Evolutionary conservation across 1,140 invertebrate species (phyloP).

Genomic region (Ceratoteleas bidentatus): DNA sequence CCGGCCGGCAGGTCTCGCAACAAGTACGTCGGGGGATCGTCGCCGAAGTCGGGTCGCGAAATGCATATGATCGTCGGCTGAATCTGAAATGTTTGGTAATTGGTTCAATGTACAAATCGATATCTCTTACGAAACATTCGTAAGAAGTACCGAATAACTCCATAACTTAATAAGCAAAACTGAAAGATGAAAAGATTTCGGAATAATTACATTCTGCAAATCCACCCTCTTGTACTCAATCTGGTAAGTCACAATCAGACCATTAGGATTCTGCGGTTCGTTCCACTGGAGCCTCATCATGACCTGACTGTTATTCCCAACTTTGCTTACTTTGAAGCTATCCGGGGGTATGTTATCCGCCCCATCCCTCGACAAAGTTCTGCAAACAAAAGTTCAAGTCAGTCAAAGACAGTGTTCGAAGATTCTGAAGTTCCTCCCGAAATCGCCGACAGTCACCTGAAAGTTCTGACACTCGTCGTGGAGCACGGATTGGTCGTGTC

Average conservation of each 20-base stretch:
- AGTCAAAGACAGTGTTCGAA: too few species aligned
- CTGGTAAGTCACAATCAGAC: constrained; percentile 90
- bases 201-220: constrained; percentile 81
- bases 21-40: constrained; percentile 73
- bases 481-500: constrained; percentile 76
- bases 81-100: constrained; percentile 66
- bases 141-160: too few species aligned
- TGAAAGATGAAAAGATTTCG: too few species aligned
- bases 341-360: constrained; percentile 83
- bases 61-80: constrained; percentile 82
- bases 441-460: too few species aligned
- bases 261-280: constrained; percentile 91
- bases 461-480: constrained; percentile 76
- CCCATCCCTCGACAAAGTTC: constrained; percentile 78
- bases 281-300: constrained; percentile 87
- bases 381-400: constrained; percentile 56
- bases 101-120: too few species aligned
- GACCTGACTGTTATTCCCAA: constrained; percentile 71
- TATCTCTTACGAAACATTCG: too few species aligned
- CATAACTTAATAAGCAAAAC: too few species aligned
- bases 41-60: constrained; percentile 78
- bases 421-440: too few species aligned
- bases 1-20: constrained; percentile 87
- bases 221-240: constrained; percentile 87
- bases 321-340: constrained; percentile 76